Percentiles rank a stretch among this genome's conserved stretches.
phyloP scores from a whole-genome alignment of 35 echinoderm and acorn worm species.

The Ophiothrix spiculata region DNA sequence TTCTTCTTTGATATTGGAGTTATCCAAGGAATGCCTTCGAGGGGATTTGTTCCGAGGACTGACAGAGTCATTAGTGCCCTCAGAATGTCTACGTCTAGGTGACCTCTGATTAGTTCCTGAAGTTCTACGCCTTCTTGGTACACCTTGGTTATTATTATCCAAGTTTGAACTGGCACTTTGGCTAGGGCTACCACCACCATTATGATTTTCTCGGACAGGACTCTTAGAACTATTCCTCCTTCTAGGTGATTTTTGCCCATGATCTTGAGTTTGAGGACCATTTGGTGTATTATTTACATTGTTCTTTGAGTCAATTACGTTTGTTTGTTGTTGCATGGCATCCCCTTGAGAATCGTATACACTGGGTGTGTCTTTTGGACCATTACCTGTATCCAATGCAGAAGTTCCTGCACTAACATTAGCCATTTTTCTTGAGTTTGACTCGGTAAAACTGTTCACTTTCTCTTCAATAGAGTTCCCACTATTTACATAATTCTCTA shows the following conservation, averaged over 20 bases:
- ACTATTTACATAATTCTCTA: not conserved
- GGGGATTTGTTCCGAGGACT: not conserved
- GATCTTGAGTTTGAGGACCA: not conserved
- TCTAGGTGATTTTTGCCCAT: constrained; percentile 10
- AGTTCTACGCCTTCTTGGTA: not conserved
- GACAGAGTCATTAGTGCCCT: not conserved
- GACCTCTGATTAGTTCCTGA: not conserved
- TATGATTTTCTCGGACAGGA: constrained; percentile 9
- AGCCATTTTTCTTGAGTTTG: not conserved
- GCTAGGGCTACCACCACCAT: not conserved
- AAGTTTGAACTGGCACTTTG: not conserved
- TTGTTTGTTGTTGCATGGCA: not conserved
- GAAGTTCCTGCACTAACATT: constrained; percentile 5
- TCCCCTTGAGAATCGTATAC: not conserved
- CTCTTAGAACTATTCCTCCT: not conserved
- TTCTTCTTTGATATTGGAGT: too few relatives aligned
- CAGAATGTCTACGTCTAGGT: not conserved
- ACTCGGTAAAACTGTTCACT: not conserved
- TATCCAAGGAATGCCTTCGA: not conserved
- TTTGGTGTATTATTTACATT: constrained; percentile 26
- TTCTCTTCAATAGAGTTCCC: constrained; percentile 2
- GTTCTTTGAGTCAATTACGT: not conserved
- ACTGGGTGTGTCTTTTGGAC: not conserved
- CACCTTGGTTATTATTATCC: not conserved
- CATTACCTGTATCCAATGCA: not conserved